Evolutionary conservation across 2,888 invertebrate species (phyloP).

Genomic region (Stenchaetothrips biformis): DNA sequence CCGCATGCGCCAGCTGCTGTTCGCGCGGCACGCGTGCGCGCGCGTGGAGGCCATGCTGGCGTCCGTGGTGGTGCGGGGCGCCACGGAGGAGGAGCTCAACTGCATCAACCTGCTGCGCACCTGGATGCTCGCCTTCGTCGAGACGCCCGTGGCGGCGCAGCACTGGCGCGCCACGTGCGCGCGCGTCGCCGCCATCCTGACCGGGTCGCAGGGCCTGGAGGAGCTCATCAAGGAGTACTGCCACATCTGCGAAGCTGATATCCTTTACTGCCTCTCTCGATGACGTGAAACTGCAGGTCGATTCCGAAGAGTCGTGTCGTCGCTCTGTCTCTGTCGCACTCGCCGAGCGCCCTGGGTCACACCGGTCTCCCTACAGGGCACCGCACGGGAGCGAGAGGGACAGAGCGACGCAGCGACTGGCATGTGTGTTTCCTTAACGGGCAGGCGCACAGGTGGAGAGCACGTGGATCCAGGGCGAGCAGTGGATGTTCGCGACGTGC

Average conservation of each 20-base stretch:
- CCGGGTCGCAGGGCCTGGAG: conserved; percentile 28
- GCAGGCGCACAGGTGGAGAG: background rate
- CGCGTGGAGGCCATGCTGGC: conserved; percentile 30
- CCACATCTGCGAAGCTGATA: conserved; percentile 35
- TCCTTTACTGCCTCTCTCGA: conserved; percentile 34
- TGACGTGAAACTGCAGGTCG: conserved; percentile 26
- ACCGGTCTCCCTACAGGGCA: too few species aligned
- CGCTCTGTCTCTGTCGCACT: too few species aligned
- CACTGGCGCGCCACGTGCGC: conserved; percentile 32
- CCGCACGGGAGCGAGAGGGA: too few species aligned
- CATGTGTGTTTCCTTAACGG: background rate
- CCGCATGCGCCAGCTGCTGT: conserved; percentile 34
- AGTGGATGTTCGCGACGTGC: conserved; percentile 32
- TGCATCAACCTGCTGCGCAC: conserved; percentile 31
- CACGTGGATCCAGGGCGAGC: background rate
- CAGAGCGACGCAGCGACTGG: too few species aligned
- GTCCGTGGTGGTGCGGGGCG: conserved; percentile 11
- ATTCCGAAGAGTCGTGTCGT: conserved; percentile 22
- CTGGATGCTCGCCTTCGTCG: conserved; percentile 25
- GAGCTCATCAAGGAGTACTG: conserved; percentile 32
- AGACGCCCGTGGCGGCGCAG: conserved; percentile 1
- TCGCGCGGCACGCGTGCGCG: conserved; percentile 35
- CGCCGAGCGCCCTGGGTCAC: too few species aligned
- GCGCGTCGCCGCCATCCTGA: conserved; percentile 31
- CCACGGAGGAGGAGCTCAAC: conserved; percentile 30